Base-by-base conservation (phyloP, 2,797 vertebrate genomes). In the Chelon auratus region DNA sequence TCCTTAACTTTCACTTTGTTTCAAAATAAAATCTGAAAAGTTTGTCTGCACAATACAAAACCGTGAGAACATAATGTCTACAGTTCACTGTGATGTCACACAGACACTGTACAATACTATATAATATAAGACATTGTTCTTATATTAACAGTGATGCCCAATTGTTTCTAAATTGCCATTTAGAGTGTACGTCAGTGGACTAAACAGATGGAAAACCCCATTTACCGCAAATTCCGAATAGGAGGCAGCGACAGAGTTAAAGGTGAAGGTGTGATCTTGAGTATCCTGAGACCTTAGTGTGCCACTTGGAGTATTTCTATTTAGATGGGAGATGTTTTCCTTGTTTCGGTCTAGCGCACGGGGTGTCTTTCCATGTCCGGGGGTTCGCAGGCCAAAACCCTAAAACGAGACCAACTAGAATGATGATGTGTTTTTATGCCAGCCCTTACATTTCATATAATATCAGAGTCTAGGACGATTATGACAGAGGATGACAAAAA, bases 221-320 rank as follows among this genome's bases (percentile, higher is more conserved):
- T 97, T 91, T 98, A 99, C 98, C 95, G 94, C 95, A 96, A 99
- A 99, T 87, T 98, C 95, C 13, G 95, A 94, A 95, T 99, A 99
- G 94, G 96, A 96, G 94, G 94, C 96, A 91, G 96, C 96, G 85
- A 97, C 86, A 86, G 96, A 94, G 78, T 93, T 97, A 92, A 96
- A 64, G 94, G 94, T 96, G 93, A 94, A 87, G 94, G 95, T 96
- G 89, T 86, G 94, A 91, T 95, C 96, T 87, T 93, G 93, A 86
- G 93, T 94, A 70, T 93, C 90, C 80, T 92, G 92, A 83, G 90
- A 88, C 76, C 89, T 94, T 89, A 95, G 94, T 84, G 94, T 91
- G 93, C 95, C 94, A 61, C 93, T 93, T 84, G 94, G 93, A 86
- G 94, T 61, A 71, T 94, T 94, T 85, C 94, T 90, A 0, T 92